phyloP scores from a whole-genome alignment of 2,888 invertebrate species.

The Drosophila histrio region DNA sequence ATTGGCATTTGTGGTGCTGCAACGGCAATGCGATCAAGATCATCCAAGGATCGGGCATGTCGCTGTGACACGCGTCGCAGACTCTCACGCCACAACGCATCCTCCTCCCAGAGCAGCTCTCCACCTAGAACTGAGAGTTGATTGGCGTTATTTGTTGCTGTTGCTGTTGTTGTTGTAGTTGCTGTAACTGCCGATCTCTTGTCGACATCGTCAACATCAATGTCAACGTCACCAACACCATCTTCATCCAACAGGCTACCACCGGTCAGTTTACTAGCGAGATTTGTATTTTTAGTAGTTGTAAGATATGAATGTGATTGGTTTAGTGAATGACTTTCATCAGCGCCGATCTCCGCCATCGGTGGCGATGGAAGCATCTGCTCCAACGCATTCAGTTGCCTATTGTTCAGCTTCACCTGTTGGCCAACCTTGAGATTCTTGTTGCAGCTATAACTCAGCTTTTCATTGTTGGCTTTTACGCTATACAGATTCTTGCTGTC shows the following conservation, averaged over 20 bases:
- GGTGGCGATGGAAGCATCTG: conserved; percentile 30
- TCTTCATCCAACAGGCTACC: conserved; percentile 56
- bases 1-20: not conserved
- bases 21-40: conserved; percentile 87
- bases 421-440: conserved; percentile 76
- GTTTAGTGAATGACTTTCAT: conserved; percentile 51
- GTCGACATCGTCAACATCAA: conserved; percentile 10
- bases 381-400: conserved; percentile 25
- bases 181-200: conserved; percentile 29
- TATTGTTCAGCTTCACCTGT: conserved; percentile 58
- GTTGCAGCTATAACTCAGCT: conserved; percentile 80
- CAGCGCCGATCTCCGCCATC: conserved; percentile 38
- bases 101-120: conserved; percentile 93
- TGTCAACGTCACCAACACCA: conserved; percentile 36
- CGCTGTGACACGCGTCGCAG: conserved; percentile 91
- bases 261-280: conserved; percentile 66
- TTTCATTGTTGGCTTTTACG: conserved; percentile 81
- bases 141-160: conserved; percentile 57
- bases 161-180: conserved; percentile 11
- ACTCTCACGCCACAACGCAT: conserved; percentile 92
- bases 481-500: conserved; percentile 83
- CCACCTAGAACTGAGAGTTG: conserved; percentile 84
- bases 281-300: conserved; percentile 77
- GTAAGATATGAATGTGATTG: conserved; percentile 67
- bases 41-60: conserved; percentile 93